Evolutionary conservation across 2,113 vertebrate genomes (phyloP).

Genomic region (Tamias sibiricus): DNA sequence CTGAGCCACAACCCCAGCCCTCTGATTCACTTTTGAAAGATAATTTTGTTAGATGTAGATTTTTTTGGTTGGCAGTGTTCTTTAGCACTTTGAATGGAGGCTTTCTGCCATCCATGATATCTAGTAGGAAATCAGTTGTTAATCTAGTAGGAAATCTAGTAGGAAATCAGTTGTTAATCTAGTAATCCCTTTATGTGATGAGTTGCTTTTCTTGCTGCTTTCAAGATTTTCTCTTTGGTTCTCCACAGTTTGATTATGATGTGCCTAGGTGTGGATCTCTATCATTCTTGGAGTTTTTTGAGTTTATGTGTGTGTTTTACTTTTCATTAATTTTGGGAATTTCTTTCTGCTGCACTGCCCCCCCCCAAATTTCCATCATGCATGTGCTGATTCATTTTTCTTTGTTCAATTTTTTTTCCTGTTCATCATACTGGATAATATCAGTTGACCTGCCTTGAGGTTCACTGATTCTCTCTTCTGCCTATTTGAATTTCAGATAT

Average conservation of each 20-base stretch:
- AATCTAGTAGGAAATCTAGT: no score
- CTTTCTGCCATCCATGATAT: neutral
- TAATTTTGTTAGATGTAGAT: neutral
- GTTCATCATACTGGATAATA: neutral
- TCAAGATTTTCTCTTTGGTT: neutral
- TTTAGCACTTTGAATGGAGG: neutral
- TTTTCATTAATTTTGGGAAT: neutral
- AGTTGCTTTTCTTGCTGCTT: neutral
- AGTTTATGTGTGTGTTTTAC: neutral
- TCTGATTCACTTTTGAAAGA: no score
- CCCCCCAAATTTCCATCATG: neutral
- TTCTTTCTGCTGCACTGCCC: neutral
- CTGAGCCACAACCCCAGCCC: no score
- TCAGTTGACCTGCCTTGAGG: neutral
- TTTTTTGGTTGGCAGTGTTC: neutral
- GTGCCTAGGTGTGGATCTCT: neutral
- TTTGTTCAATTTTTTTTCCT: neutral
- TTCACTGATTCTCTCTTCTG: neutral
- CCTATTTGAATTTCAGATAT: neutral
- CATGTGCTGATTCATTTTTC: neutral
- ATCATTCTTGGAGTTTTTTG: neutral
- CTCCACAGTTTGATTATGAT: neutral
- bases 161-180: neutral
- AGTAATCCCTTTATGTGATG: neutral
- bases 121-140: neutral